Conservation (phyloP, 1,140 invertebrate genomes). For the Conus betulinus region DNA sequence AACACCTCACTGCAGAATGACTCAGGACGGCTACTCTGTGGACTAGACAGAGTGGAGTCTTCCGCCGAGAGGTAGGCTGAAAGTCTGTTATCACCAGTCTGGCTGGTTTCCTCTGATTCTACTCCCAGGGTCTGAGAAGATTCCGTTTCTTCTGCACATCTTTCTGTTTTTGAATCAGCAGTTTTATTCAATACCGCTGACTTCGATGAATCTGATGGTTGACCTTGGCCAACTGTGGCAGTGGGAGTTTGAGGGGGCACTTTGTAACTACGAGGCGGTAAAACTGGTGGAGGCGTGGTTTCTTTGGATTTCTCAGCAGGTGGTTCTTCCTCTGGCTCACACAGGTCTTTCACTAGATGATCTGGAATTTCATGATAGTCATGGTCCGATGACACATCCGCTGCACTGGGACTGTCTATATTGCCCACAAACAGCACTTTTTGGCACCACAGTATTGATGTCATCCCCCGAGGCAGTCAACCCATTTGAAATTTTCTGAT, state of each 20-base stretch:
- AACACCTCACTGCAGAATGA: background rate
- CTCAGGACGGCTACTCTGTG: background rate
- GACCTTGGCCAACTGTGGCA: background rate
- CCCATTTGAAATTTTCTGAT: conserved; percentile 22
- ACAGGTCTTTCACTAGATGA: conserved; percentile 1
- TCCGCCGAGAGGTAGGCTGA: background rate
- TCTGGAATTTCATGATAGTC: conserved; percentile 59
- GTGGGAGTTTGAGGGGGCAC: background rate
- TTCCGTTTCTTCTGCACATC: background rate
- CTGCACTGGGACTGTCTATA: conserved; percentile 11
- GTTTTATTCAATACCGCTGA: background rate
- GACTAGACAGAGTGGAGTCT: background rate
- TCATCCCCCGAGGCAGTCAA: background rate
- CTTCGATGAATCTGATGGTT: background rate
- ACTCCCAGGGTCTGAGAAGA: background rate
- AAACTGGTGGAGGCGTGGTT: conserved; percentile 50
- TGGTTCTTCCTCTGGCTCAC: background rate
- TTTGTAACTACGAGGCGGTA: conserved; percentile 50
- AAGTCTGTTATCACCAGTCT: background rate
- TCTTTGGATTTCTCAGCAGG: conserved; percentile 26
- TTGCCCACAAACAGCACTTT: background rate
- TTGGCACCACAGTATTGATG: conserved; percentile 4
- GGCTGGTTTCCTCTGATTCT: background rate
- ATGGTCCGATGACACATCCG: conserved; percentile 32
- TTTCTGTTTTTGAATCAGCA: background rate